Percentiles rank a stretch among this genome's conserved stretches.
These are phyloP conservation scores for Perizoma flavofasciatum DNA, from an alignment of 2,888 invertebrate genomes.

Conservation along the genomic window DNA sequence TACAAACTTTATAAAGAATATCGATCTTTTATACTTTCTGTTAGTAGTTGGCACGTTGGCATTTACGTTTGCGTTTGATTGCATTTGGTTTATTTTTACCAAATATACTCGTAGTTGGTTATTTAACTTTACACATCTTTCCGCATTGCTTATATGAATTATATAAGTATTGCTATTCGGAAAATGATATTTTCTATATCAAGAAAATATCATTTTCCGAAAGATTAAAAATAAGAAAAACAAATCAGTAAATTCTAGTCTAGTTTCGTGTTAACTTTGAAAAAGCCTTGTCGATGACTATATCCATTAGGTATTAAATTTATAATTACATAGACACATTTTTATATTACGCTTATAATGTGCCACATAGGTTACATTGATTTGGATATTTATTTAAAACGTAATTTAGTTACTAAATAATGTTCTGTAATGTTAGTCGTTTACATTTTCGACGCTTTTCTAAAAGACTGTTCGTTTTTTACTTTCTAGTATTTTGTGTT, in stretches of 20 bases:
- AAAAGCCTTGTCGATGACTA: not conserved
- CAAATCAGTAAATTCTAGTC: not conserved
- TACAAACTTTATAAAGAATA: no score
- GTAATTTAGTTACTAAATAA: not conserved
- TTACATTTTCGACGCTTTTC: not conserved
- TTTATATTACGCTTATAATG: slow-evolving; percentile 36
- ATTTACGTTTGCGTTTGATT: no score
- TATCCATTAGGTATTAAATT: not conserved
- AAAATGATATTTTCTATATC: no score
- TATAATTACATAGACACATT: not conserved
- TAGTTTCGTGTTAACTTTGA: not conserved
- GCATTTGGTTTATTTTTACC: no score
- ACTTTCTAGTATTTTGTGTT: slow-evolving; percentile 7
- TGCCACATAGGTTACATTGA: slow-evolving; percentile 32
- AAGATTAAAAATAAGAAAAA: no score
- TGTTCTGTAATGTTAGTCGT: not conserved
- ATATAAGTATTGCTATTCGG: no score
- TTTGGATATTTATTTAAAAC: slow-evolving; percentile 1
- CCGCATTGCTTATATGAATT: no score
- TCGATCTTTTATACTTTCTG: no score
- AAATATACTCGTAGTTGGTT: no score
- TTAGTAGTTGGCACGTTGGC: no score
- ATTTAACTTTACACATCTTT: no score
- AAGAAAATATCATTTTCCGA: no score
- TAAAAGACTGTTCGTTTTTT: slow-evolving; percentile 1